Conservation (phyloP, 2,113 vertebrate species). For the Meleagris gallopavo region DNA sequence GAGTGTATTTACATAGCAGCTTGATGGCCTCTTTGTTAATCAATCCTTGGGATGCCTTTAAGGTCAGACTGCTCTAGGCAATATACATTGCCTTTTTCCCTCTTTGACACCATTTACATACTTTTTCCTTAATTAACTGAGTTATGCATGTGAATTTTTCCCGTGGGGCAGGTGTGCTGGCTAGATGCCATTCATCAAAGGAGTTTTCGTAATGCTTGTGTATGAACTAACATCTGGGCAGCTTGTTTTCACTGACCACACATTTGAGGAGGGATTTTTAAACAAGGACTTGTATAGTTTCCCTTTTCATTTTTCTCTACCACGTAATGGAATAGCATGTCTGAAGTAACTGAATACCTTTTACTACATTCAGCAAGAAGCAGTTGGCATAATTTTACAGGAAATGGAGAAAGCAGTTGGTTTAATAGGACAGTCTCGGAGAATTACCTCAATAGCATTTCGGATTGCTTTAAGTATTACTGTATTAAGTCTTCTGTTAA, state of each 20-base stretch:
- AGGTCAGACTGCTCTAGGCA: neutral
- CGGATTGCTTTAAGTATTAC: neutral
- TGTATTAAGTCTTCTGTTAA: neutral
- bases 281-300: neutral
- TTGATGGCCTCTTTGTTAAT: neutral
- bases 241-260: neutral
- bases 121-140: constrained; percentile 7
- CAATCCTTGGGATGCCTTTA: neutral
- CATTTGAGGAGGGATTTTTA: neutral
- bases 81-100: neutral
- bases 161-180: neutral
- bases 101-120: neutral
- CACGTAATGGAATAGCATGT: neutral
- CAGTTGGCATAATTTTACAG: neutral
- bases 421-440: neutral
- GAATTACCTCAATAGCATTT: neutral
- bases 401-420: constrained; percentile 11
- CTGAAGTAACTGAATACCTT: neutral
- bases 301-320: neutral
- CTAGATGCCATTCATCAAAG: neutral
- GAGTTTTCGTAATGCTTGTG: neutral
- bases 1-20: neutral
- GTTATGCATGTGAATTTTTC: neutral
- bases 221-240: neutral
- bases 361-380: neutral